A percentile compares a stretch with the other conserved stretches of the same genome.
phyloP scores from a whole-genome alignment of 2,888 invertebrate genomes.

The Orthonychiurus folsomi region DNA sequence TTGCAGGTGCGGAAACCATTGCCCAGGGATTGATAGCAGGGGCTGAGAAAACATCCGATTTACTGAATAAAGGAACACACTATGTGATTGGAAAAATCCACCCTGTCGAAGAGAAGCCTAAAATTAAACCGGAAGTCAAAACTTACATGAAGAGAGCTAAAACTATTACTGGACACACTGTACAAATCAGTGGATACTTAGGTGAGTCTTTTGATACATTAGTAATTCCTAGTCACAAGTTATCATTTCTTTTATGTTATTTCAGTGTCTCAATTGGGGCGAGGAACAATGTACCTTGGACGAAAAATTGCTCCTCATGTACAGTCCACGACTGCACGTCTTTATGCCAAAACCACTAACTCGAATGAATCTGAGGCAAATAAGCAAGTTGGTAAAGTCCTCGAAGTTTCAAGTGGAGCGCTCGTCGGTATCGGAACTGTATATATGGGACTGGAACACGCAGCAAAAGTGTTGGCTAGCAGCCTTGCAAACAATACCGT shows the following conservation, averaged over 20 bases:
- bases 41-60: conserved; percentile 56
- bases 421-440: conserved; percentile 62
- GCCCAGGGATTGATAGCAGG: conserved; percentile 58
- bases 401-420: conserved; percentile 62
- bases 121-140: conserved; percentile 51
- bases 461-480: conserved; percentile 53
- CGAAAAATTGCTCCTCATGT: conserved; percentile 60
- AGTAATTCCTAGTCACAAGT: neutral
- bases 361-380: conserved; percentile 49
- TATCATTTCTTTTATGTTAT: conserved; percentile 14
- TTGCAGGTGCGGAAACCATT: conserved; percentile 55
- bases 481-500: conserved; percentile 62
- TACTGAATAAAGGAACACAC: conserved; percentile 54
- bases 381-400: conserved; percentile 51
- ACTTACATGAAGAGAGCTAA: conserved; percentile 56
- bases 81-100: conserved; percentile 53
- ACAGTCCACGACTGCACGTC: conserved; percentile 54
- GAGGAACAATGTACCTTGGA: conserved; percentile 59
- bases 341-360: conserved; percentile 52
- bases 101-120: conserved; percentile 45
- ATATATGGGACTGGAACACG: conserved; percentile 60
- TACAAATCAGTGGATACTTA: conserved; percentile 58
- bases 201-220: conserved; percentile 45
- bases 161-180: conserved; percentile 58
- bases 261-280: conserved; percentile 52